A percentile compares a stretch with the other conserved stretches of the same genome.
Evolutionary conservation across 2,888 invertebrate genomes (phyloP).

Genomic region (Agonum fuliginosum): DNA sequence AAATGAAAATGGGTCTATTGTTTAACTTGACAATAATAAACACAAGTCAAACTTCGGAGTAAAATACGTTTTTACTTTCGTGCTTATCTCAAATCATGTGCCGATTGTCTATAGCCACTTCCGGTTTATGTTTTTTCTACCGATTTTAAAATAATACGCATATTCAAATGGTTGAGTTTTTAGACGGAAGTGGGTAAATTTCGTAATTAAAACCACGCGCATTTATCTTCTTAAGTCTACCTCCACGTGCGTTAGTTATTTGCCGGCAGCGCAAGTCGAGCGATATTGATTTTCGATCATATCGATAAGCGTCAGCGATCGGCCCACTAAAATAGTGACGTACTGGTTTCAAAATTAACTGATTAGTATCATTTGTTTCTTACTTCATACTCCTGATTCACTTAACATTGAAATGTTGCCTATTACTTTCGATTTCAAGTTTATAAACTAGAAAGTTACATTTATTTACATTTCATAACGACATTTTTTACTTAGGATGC

Average conservation of each 20-base stretch:
- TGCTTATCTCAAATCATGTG: not conserved
- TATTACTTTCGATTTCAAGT: constrained; percentile 58
- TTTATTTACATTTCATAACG: constrained; percentile 54
- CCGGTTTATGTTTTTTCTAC: constrained; percentile 42
- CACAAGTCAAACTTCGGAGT: not conserved
- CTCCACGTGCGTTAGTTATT: not conserved
- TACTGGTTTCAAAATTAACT: not conserved
- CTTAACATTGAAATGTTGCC: constrained; percentile 51
- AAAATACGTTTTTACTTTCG: not conserved
- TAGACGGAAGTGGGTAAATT: not conserved
- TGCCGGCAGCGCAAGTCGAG: not conserved
- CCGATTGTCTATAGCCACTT: constrained; percentile 22
- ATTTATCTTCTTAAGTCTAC: too few relatives aligned
- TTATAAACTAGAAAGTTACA: constrained; percentile 54
- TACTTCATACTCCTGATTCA: constrained; percentile 22
- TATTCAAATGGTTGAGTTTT: not conserved
- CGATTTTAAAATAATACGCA: not conserved
- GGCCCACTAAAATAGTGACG: constrained; percentile 16
- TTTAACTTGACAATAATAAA: not conserved
- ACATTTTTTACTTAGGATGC: not conserved
- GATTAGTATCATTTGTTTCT: not conserved
- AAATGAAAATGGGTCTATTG: not conserved
- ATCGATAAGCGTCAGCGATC: constrained; percentile 2
- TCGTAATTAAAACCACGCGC: not conserved
- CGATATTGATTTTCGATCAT: not conserved